Base-by-base conservation (phyloP, 2,113 vertebrate genomes). In the Romanogobio albipinnatus region DNA sequence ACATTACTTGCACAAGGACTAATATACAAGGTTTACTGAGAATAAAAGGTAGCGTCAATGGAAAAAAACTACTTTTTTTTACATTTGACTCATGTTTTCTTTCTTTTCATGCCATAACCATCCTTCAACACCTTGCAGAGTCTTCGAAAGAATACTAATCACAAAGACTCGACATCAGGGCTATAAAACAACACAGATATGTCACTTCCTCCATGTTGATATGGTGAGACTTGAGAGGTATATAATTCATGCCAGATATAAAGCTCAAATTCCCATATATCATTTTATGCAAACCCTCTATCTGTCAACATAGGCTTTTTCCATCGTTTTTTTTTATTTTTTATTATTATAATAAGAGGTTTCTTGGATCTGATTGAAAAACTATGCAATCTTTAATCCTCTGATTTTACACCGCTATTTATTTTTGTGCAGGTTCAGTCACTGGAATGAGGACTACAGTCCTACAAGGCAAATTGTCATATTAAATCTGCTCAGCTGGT, bases 401-500 rank as follows among this genome's bases (percentile, higher is more conserved):
- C 2, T 49, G n/a, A 19, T 24, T 59, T 58, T 45, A n/a, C 6
- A 13, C 19, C 73, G 24, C 51, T 76, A 76, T 68, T 29, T 83
- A 71, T 61, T 17, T 87, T 79, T 87, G 70, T 76, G 24, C 29
- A 78, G 59, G 83, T 62, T 79, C 82, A 76, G 79, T 64, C 80
- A 76, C 22, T 68, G 80, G 78, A 66, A 59, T n/a, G 9, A 75
- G 24, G 29, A 62, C 70, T 24, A 61, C n/a, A 68, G 80, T 77
- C 83, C 24, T 77, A 85, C 47, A 61, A 49, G 81, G 79, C 62
- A 64, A 86, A 83, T 56, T 89, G 84, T 89, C 86, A 79, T 66
- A 58, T 77, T 47, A 79, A 76, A 87, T 86, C 75, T 85, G 88
- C 78, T 82, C 58, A 58, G 64, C 74, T 76, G 74, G 84, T 76